Evolutionary conservation across 1,140 invertebrate species (phyloP), one percentile per base, ranked within the genome.

Genomic region (Epicauta chinensis): DNA sequence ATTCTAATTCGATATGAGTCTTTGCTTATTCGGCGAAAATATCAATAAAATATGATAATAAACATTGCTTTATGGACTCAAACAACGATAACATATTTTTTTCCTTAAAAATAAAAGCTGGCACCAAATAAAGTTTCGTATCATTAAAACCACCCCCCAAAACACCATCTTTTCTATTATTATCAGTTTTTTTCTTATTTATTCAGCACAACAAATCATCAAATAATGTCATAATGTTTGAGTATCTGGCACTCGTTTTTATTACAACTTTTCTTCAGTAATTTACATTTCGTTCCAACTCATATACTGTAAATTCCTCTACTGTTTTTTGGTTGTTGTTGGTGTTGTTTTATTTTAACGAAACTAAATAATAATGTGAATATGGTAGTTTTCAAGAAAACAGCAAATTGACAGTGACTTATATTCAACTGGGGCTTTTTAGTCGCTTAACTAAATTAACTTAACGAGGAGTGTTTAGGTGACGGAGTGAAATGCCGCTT

Each of bases 391-490:
- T 47, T 47, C 45, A 47, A 17, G 45, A 47, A 47, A 37, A 47
- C 14, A 30, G 45, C 38, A 47, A 47, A 47, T 37, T 47, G 45
- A 47, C 45, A 47, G 38, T 47, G 45, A 47, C 17, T 34, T 38
- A 47, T 47, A 38, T 29, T 47, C 45, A 38, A 29, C 38, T 34
- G 23, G 45, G 45, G 45, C 45, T 57, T 52, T 51, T 51, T 51
- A 51, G 49, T 38, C 29, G 16, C 34, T 38, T 44, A 59, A 57
- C 56, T 35, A 61, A 63, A 61, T 63, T 63, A 63, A 61, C 53
- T 59, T 62, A 64, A 64, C 59, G 62, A 64, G 55, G 15, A 56
- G 58, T 57, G 50, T 64, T 64, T 64, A 62, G 48, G 58, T 62
- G 60, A 58, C 51, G 40, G 55, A 64, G 60, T 53, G 53, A 53